phyloP scores from a whole-genome alignment of 2,888 invertebrate species.

The Homarus gammarus region DNA sequence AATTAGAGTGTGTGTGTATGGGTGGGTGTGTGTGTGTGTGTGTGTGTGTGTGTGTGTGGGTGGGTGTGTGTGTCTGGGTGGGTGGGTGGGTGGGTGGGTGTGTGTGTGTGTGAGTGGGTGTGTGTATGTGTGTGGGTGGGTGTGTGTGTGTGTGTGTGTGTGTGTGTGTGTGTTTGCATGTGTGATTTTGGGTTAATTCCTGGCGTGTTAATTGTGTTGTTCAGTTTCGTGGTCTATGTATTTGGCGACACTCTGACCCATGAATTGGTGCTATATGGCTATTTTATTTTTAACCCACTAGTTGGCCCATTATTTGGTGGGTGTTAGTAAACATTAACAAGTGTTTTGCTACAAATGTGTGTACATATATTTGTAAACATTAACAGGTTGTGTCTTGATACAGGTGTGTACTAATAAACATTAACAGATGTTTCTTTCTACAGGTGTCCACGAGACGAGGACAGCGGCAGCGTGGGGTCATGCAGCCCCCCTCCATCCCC shows the following conservation, averaged over 20 bases:
- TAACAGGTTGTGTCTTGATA: too few species aligned
- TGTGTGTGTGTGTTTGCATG: neutral
- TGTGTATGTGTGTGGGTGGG: conserved; percentile 2
- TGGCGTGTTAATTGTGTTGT: neutral
- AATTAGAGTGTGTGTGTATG: conserved; percentile 27
- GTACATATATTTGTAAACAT: too few species aligned
- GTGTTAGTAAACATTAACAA: too few species aligned
- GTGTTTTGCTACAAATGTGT: too few species aligned
- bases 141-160: neutral
- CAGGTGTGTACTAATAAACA: neutral
- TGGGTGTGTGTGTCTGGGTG: neutral
- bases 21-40: conserved; percentile 36
- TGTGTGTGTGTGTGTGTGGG: conserved; percentile 9
- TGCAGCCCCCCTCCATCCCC: conserved; percentile 70
- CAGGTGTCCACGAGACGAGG: conserved; percentile 69
- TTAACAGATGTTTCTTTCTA: neutral
- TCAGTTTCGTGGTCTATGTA: too few species aligned
- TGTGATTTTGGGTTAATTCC: neutral
- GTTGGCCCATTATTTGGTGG: too few species aligned
- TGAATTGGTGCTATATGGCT: too few species aligned
- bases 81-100: conserved; percentile 2
- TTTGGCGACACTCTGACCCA: neutral
- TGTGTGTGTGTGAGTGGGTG: conserved; percentile 4
- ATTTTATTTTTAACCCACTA: too few species aligned
- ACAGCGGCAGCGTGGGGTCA: conserved; percentile 70